These are phyloP conservation scores for Drosophila kanapiae DNA, from an alignment of 1,140 invertebrate genomes.

Conservation along the genomic window DNA sequence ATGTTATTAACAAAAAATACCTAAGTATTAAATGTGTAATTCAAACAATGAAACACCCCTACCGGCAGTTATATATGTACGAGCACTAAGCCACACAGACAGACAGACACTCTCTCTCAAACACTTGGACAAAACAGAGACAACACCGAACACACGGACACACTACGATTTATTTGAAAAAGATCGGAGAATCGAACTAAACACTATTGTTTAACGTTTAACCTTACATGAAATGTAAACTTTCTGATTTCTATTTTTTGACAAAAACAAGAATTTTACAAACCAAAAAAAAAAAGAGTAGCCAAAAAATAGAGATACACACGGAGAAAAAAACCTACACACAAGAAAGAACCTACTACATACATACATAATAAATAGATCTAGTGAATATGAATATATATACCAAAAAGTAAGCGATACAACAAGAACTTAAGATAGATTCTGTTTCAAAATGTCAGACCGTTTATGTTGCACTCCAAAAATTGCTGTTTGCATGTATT, in stretches of 20 bases:
- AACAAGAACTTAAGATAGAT: conserved; percentile 25
- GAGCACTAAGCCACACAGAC: conserved; percentile 24
- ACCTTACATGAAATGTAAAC: conserved; percentile 47
- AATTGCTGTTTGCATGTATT: conserved; percentile 61
- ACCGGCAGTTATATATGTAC: conserved; percentile 69
- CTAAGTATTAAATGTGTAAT: conserved; percentile 53
- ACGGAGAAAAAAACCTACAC: conserved; percentile 5
- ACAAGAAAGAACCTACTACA: conserved; percentile 10
- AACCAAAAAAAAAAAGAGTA: conserved; percentile 36
- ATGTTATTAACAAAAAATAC: conserved; percentile 21
- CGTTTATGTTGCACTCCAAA: conserved; percentile 55
- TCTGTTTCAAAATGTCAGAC: conserved; percentile 38
- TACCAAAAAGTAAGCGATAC: conserved; percentile 26
- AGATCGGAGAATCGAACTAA: conserved; percentile 12
- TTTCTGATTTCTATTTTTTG: conserved; percentile 16
- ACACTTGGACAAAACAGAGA: not conserved
- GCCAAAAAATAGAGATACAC: conserved; percentile 47
- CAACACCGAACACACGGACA: conserved; percentile 5
- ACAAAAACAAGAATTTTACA: conserved; percentile 50
- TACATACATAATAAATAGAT: conserved; percentile 37
- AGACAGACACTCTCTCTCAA: conserved; percentile 5
- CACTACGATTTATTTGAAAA: conserved; percentile 9
- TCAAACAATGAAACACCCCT: conserved; percentile 78
- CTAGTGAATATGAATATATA: conserved; percentile 33
- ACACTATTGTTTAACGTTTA: conserved; percentile 35